Evolutionary conservation across 2,797 vertebrate genomes (phyloP), one percentile per base, ranked within the genome.

Genomic region (Oreochromis grahami): DNA sequence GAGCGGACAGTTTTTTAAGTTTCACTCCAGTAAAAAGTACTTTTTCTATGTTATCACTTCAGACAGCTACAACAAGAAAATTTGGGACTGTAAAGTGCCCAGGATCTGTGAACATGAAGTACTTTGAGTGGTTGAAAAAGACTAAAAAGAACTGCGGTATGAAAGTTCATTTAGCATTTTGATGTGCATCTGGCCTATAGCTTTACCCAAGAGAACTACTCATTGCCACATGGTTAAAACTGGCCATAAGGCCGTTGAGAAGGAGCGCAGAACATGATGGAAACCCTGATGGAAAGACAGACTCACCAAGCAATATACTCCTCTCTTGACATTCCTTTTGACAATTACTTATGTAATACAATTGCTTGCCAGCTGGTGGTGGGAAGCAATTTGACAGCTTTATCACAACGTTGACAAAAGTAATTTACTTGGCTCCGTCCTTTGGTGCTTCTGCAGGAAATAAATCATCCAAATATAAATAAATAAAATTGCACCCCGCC

Each of bases 341-440:
- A 95, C 94, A 91, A 93, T 94, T 93, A 94, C 93, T 95, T 94
- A 91, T 92, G 92, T 93, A 92, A 93, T 83, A 89, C 91, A 92
- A 92, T 92, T 89, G 89, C 93, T 91, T 90, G 92, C 94, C 94
- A 95, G 91, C 93, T 94, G 93, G 91, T 91, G 92, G 92, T 87
- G 87, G 86, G 86, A 91, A 92, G 91, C 91, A 80, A 88, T 85
- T 82, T 94, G 95, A 96, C 94, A 95, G 93, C 91, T 95, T 95
- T 95, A 95, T 95, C 94, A 92, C 92, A 93, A 94, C 88, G 91
- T 94, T 93, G 90, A 96, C 94, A 92, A 94, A 95, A 95, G 95
- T 93, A 94, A 95, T 95, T 95, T 95, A 95, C 92, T 95, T 58
- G 53, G 83, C 89, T 88, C 89, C 52, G 79, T 91, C 87, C 86